Conservation (phyloP, 2,113 vertebrate genomes). For the Fregata magnificens region DNA sequence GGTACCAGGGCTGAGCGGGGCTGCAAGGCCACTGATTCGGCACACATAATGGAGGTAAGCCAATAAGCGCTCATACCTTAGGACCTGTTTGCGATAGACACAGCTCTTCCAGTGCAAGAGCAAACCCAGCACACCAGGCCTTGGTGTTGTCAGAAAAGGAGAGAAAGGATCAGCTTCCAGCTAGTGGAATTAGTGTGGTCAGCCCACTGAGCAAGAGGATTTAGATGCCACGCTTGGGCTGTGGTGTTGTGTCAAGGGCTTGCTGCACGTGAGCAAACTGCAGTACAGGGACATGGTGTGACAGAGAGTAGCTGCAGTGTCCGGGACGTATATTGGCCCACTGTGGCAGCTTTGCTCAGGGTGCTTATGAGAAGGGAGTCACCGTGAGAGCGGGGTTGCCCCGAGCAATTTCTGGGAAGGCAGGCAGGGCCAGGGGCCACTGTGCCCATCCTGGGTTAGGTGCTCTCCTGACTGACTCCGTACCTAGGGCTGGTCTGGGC, state of each 20-base stretch:
- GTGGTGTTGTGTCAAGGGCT: no score
- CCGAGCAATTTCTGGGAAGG: neutral
- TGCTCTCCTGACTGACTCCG: neutral
- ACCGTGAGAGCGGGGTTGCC: neutral
- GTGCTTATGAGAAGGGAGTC: neutral
- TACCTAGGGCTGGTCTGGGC: neutral
- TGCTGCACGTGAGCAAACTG: fast-evolving
- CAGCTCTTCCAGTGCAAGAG: fast-evolving
- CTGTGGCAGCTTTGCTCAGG: neutral
- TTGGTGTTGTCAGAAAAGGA: neutral
- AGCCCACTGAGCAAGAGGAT: neutral
- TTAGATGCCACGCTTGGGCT: neutral
- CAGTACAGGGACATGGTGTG: neutral
- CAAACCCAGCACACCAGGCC: neutral
- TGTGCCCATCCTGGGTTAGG: no score
- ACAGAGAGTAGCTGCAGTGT: neutral
- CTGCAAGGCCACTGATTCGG: neutral
- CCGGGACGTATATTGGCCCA: fast-evolving
- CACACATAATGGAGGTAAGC: fast-evolving
- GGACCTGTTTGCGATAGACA: neutral
- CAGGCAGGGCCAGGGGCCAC: neutral
- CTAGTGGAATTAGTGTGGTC: neutral
- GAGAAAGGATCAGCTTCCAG: neutral
- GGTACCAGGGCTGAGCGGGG: neutral
- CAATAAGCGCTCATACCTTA: neutral